Evolutionary conservation across 2,113 vertebrate genomes (phyloP).

Genomic region (Colistium nudipinnis): DNA sequence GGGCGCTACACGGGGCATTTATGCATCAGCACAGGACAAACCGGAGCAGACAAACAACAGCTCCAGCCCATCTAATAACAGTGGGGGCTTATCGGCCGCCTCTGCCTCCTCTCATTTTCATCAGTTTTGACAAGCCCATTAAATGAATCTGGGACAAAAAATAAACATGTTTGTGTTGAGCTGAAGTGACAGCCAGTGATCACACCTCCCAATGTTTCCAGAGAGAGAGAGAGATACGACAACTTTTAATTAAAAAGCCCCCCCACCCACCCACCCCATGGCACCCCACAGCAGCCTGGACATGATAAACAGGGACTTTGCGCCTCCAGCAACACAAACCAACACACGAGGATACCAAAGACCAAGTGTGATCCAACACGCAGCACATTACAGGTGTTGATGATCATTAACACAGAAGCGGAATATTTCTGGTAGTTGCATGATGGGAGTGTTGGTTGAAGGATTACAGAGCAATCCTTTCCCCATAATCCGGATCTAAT

Average conservation of each 20-base stretch:
- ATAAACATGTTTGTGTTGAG: constrained; percentile 79
- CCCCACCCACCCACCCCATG: no score
- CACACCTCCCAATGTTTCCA: constrained; percentile 69
- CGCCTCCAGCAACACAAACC: constrained; percentile 27
- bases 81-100: constrained; percentile 69
- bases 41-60: constrained; percentile 60
- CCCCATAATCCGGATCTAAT: constrained; percentile 55
- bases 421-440: constrained; percentile 26
- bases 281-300: constrained; percentile 38
- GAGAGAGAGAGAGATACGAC: constrained; percentile 34
- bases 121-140: constrained; percentile 82
- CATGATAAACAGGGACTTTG: constrained; percentile 51
- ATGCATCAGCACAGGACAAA: constrained; percentile 49
- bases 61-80: constrained; percentile 72
- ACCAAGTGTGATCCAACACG: constrained; percentile 27
- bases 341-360: not conserved
- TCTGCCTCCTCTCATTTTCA: constrained; percentile 77
- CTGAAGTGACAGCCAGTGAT: constrained; percentile 77
- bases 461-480: constrained; percentile 40
- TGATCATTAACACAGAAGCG: constrained; percentile 29
- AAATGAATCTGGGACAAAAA: constrained; percentile 76
- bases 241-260: constrained; percentile 73
- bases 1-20: constrained; percentile 24
- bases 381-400: constrained; percentile 28
- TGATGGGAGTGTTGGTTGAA: constrained; percentile 16